phyloP scores from a whole-genome alignment of 2,888 invertebrate genomes.

The Mellilla xanthometata region DNA sequence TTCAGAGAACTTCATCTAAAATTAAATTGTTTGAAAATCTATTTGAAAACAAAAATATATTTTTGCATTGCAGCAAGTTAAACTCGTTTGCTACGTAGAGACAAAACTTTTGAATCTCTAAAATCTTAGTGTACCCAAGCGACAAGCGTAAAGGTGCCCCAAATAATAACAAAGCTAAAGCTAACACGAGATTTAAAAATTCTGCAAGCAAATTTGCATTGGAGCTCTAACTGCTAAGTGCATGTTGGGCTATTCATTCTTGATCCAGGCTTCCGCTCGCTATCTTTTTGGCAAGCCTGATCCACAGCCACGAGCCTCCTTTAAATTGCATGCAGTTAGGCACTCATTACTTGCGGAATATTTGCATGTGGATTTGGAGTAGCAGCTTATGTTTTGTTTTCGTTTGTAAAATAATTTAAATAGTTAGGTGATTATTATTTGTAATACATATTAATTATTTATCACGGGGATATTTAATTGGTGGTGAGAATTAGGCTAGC shows the following conservation, averaged over 20 bases:
- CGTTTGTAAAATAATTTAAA: too few relatives aligned
- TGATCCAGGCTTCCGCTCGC: conserved; percentile 50
- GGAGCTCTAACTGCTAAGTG: conserved; percentile 54
- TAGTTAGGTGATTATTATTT: too few relatives aligned
- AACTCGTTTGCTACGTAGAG: too few relatives aligned
- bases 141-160: neutral
- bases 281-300: conserved; percentile 74
- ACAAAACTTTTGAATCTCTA: too few relatives aligned
- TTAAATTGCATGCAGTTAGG: conserved; percentile 70
- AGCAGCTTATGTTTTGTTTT: conserved; percentile 26
- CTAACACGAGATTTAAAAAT: conserved; percentile 41
- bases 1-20: too few relatives aligned
- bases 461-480: too few relatives aligned
- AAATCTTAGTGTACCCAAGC: too few relatives aligned
- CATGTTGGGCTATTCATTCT: conserved; percentile 70
- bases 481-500: too few relatives aligned
- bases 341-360: conserved; percentile 64
- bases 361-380: conserved; percentile 54
- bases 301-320: conserved; percentile 44
- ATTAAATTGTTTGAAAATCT: too few relatives aligned
- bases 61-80: too few relatives aligned
- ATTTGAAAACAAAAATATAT: too few relatives aligned
- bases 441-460: too few relatives aligned
- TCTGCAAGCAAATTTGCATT: conserved; percentile 54
- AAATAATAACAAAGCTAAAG: conserved; percentile 18